phyloP scores from a whole-genome alignment of 2,113 vertebrate species.

The Ovis aries region DNA sequence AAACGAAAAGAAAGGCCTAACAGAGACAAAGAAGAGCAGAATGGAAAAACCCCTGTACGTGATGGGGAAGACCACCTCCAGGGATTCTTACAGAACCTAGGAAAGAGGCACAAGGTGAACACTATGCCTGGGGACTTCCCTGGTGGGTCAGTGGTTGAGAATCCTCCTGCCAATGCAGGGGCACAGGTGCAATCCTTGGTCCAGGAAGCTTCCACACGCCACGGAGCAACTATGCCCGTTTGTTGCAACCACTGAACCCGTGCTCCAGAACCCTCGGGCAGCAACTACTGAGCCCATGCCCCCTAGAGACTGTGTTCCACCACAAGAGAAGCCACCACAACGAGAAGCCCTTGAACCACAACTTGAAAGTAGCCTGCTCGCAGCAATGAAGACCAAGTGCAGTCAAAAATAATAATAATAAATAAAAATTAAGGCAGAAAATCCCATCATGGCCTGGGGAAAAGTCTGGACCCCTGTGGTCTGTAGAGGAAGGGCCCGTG shows the following conservation, averaged over 20 bases:
- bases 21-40: background rate
- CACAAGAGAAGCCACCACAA: background rate
- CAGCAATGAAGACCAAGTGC: background rate
- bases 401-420: background rate
- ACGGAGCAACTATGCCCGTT: background rate
- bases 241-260: background rate
- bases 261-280: background rate
- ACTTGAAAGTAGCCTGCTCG: background rate
- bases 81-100: background rate
- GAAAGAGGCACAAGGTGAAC: background rate
- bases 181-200: background rate
- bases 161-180: background rate
- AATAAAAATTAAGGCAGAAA: background rate
- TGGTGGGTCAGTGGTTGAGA: background rate
- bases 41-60: background rate
- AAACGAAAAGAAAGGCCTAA: background rate
- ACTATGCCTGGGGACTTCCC: background rate
- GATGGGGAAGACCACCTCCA: background rate
- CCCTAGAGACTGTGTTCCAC: background rate
- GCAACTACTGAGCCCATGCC: background rate
- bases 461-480: background rate
- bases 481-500: accelerated
- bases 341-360: background rate
- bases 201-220: background rate
- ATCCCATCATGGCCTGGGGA: background rate